These are phyloP conservation scores for Gasterosteus nipponicus DNA, from an alignment of 2,113 vertebrate species.

Conservation along the genomic window DNA sequence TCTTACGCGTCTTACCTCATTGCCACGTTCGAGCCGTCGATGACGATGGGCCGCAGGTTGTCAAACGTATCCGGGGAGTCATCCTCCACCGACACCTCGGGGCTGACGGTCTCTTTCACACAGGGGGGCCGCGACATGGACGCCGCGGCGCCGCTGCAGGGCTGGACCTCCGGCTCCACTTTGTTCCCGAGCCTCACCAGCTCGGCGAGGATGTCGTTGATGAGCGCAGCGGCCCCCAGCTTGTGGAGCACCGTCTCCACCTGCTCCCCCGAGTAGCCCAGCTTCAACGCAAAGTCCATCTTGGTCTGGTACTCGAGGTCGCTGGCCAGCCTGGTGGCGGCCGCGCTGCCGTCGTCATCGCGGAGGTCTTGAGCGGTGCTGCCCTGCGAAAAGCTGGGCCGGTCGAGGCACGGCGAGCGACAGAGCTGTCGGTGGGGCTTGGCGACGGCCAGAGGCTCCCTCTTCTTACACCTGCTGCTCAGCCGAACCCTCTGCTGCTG, in stretches of 20 bases:
- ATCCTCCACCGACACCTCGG: constrained; percentile 92
- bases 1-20: constrained; percentile 88
- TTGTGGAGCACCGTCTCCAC: constrained; percentile 95
- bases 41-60: constrained; percentile 94
- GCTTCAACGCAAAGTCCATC: constrained; percentile 97
- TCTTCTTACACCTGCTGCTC: constrained; percentile 72
- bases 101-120: constrained; percentile 87
- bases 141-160: constrained; percentile 65
- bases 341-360: constrained; percentile 71
- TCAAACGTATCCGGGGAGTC: constrained; percentile 89
- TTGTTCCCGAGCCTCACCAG: constrained; percentile 96
- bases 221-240: constrained; percentile 91
- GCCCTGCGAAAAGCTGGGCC: constrained; percentile 95
- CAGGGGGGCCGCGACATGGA: constrained; percentile 81
- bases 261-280: constrained; percentile 95
- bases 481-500: constrained; percentile 67
- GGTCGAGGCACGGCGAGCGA: constrained; percentile 94
- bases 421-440: constrained; percentile 96
- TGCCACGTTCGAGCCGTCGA: constrained; percentile 97
- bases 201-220: constrained; percentile 95
- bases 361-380: constrained; percentile 88
- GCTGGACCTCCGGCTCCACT: constrained; percentile 88
- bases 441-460: constrained; percentile 82
- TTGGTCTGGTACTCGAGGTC: constrained; percentile 94
- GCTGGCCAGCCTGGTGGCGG: constrained; percentile 55